Base-by-base conservation (phyloP, 2,888 invertebrate species). In the Ectemnius cavifrons region DNA sequence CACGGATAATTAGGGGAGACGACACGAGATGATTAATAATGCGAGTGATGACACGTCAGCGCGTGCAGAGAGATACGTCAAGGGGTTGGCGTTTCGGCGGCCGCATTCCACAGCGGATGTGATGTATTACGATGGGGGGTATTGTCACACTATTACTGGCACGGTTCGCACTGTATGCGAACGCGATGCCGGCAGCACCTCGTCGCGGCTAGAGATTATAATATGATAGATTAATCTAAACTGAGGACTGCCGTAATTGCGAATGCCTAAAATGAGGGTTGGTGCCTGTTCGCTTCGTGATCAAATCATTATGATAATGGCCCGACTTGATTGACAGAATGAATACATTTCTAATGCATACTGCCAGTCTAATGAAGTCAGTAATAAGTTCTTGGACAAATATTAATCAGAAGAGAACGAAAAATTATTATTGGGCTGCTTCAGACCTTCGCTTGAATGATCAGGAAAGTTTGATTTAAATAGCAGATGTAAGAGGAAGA, bases 211-310 rank as follows among this genome's bases (percentile, higher is more conserved):
- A 18, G 37, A 56, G 66, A 79, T 77, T 77, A 77, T 65, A 77
- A 75, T 80, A 71, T 71, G 74, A 73, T 75, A 73, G 77, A 80
- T 80, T 80, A 72, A 77, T 80, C 72, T 66, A 74, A 80, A 80
- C 80, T 77, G 77, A 61, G 63, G 56, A 62, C 62, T 49, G 23
- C 62, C 63, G 58, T 71, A 79, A 79, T 79, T 75, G 67, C 59
- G 49, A 62, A 6, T 37, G 37, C 49, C 18, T 47, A 27, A 57
- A 68, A 67, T 52, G 37, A 37, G 37, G 37, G 37, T 37, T 37
- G 37, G 6, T 37, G 37, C 37, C 8, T 6, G 37, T 11, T 37
- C 37, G 37, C 8, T 8, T 8, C 37, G 37, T 8, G 37, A 6
- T 11, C 11, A 11, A 37, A 37, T 11, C 5, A 37, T 37, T 37